phyloP scores from a whole-genome alignment of 2,113 vertebrate species.

The Actenoides hombroni region DNA sequence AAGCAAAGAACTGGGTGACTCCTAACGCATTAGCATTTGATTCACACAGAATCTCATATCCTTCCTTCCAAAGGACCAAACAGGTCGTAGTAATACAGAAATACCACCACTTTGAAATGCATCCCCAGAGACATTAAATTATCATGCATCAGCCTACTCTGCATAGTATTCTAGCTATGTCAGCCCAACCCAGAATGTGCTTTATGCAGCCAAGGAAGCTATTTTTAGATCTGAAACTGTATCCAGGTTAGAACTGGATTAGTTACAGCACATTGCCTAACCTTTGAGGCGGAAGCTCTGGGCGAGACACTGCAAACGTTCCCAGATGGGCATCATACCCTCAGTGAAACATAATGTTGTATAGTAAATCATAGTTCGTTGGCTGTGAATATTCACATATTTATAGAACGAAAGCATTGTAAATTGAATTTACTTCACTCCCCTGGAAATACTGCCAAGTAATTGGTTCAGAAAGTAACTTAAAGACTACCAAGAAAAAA shows the following conservation, averaged over 20 bases:
- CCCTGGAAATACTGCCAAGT: background rate
- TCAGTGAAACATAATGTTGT: background rate
- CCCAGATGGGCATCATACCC: slow-evolving; percentile 9
- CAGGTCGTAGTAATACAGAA: background rate
- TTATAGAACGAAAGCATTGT: background rate
- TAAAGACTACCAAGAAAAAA: background rate
- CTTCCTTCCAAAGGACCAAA: background rate
- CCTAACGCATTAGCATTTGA: background rate
- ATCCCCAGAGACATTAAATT: background rate
- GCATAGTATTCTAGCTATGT: background rate
- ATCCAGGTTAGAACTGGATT: slow-evolving; percentile 54
- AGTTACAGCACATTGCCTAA: slow-evolving; percentile 44
- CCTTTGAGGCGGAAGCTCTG: slow-evolving; percentile 17
- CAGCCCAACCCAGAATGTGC: background rate
- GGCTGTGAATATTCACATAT: background rate
- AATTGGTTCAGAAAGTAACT: background rate
- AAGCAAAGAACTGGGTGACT: background rate
- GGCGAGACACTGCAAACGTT: background rate
- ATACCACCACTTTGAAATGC: background rate
- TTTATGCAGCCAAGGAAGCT: slow-evolving; percentile 9
- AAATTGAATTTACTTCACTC: background rate
- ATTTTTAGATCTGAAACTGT: slow-evolving; percentile 48
- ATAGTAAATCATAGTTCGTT: background rate
- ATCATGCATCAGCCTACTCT: background rate
- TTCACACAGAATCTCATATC: background rate